Percentiles rank a stretch among this genome's conserved stretches.
Conservation (phyloP, 2,113 vertebrate species). For the Lates calcarifer region DNA sequence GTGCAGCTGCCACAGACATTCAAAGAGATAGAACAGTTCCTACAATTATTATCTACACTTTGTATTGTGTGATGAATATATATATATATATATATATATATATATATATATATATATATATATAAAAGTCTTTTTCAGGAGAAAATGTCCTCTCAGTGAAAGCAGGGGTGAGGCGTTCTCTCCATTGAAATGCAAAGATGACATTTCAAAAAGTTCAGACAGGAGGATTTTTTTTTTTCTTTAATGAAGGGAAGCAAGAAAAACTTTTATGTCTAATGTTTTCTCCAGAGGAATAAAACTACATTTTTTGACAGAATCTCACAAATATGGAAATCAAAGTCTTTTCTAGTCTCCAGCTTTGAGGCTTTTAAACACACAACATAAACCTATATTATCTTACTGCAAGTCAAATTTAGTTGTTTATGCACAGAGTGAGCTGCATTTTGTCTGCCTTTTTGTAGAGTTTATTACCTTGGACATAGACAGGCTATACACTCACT, state of each 20-base stretch:
- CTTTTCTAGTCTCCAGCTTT: background rate
- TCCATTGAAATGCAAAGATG: slow-evolving; percentile 56
- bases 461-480: background rate
- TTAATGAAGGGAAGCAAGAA: slow-evolving; percentile 15
- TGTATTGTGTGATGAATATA: slow-evolving; percentile 11
- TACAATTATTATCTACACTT: slow-evolving; percentile 42
- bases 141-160: slow-evolving; percentile 4
- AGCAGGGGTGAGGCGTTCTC: slow-evolving; percentile 16
- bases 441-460: background rate
- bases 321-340: slow-evolving; percentile 16
- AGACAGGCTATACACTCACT: background rate
- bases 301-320: slow-evolving; percentile 14
- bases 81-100: too few relatives aligned
- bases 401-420: background rate
- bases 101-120: too few relatives aligned
- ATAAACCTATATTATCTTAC: background rate
- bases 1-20: slow-evolving; percentile 3
- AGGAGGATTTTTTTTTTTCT: slow-evolving; percentile 3
- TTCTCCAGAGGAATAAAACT: slow-evolving; percentile 26
- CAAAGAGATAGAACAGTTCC: background rate
- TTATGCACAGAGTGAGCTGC: background rate
- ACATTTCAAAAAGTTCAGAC: slow-evolving; percentile 46
- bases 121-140: slow-evolving; percentile 9
- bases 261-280: slow-evolving; percentile 14
- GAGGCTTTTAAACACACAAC: slow-evolving; percentile 5